Conservation (phyloP, 2,113 vertebrate genomes). For the Ictalurus furcatus region DNA sequence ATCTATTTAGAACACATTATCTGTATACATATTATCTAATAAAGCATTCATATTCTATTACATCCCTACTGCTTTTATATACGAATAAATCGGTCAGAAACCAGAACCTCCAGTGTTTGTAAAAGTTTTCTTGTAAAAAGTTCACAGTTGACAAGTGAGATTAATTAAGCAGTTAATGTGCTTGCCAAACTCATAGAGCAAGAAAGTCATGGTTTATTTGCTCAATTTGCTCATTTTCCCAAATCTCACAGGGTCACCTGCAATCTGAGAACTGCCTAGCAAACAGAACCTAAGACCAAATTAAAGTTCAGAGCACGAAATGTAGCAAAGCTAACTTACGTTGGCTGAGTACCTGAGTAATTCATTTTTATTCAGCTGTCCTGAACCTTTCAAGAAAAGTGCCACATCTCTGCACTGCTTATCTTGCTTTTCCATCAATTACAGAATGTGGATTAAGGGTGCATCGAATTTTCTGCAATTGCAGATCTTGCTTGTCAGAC, state of each 20-base stretch:
- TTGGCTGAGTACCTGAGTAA: conserved; percentile 19
- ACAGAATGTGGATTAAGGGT: neutral
- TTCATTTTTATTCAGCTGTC: conserved; percentile 23
- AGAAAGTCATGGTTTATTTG: conserved; percentile 9
- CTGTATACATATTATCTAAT: neutral
- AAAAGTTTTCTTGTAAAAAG: neutral
- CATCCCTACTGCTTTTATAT: neutral
- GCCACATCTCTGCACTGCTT: neutral
- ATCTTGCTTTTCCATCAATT: conserved; percentile 10
- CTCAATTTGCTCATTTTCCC: neutral
- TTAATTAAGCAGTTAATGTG: conserved; percentile 8
- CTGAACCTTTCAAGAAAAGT: conserved; percentile 19
- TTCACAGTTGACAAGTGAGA: neutral
- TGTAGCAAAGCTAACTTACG: neutral
- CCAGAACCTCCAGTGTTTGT: neutral
- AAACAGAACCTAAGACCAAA: conserved; percentile 11
- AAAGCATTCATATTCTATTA: neutral
- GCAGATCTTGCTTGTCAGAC: neutral
- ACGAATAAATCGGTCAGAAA: neutral
- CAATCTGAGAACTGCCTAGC: neutral
- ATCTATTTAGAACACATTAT: neutral
- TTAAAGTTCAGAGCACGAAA: conserved; percentile 14
- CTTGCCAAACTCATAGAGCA: neutral
- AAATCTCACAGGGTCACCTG: neutral
- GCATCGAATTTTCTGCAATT: neutral